Base-by-base conservation (phyloP, 2,113 vertebrate species). In the Silurus meridionalis region DNA sequence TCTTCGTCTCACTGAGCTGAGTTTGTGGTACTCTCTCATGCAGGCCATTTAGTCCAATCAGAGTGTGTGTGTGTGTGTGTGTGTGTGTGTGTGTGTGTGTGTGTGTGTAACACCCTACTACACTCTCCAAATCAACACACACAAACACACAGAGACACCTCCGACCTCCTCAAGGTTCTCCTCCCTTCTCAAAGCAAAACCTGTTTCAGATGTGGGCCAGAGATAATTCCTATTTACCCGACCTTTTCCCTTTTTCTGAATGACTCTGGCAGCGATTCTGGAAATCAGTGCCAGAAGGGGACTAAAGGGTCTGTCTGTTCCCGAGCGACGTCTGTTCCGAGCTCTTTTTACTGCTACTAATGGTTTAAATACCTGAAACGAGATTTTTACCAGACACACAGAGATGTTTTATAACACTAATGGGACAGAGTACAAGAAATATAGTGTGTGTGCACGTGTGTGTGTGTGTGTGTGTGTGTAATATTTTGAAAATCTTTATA, bases 181-280 rank as follows among this genome's bases (percentile, higher is more conserved):
- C 57, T 46, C 78, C 78, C 55, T 60, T 60, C 78, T 80, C 28
- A 80, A 80, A 80, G 57, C 57, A 60, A 80, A 80, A 80, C 78
- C 78, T 80, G 78, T 80, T 61, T 61, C 57, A 61, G 78, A 80
- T 80, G 78, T 80, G 78, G 78, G 57, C 9, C 17, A 10, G 57
- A 61, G 78, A 80, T 80, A 21, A 80, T 61, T 61, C 17, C 23
- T 80, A 80, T 61, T 80, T 61, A 61, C 78, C 11, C 28, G 15
- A 46, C 57, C 78, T 80, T 61, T 80, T 48, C 57, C 57, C 57
- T 80, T 28, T 80, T 80, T 46, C 61, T 80, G 61, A 80, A 80
- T 23, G 8, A 61, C 17, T 80, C 28, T 80, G 78, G 78, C 57
- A 55, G 78, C 28, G 11, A 17, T 15, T 6, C 28, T 61, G 28